phyloP scores from a whole-genome alignment of 2,888 invertebrate species.

The Dolomedes plantarius region DNA sequence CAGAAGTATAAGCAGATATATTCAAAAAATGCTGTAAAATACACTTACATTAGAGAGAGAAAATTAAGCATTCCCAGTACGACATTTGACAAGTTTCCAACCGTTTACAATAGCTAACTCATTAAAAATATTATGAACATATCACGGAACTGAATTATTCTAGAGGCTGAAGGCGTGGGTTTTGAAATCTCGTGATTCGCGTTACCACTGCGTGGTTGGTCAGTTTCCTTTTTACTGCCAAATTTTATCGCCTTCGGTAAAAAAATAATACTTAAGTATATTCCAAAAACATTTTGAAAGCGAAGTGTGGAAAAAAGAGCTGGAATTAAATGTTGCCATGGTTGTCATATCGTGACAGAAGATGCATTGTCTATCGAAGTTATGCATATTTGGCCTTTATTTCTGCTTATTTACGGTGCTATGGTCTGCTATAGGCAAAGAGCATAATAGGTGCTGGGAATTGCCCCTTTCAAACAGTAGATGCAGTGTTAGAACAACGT shows the following conservation, averaged over 20 bases:
- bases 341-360: constrained; percentile 61
- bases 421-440: constrained; percentile 46
- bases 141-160: constrained; percentile 39
- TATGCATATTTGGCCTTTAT: constrained; percentile 65
- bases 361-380: constrained; percentile 60
- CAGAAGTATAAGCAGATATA: too few species aligned
- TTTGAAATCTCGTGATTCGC: constrained; percentile 39
- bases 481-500: constrained; percentile 41
- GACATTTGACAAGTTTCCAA: too few species aligned
- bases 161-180: constrained; percentile 13
- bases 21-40: too few species aligned
- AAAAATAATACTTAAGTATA: constrained; percentile 59
- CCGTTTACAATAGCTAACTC: too few species aligned
- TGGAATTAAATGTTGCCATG: constrained; percentile 60
- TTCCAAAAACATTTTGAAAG: constrained; percentile 44
- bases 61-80: too few species aligned
- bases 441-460: constrained; percentile 50
- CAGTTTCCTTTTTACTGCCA: constrained; percentile 49
- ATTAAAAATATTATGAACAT: constrained; percentile 56
- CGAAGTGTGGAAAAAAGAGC: constrained; percentile 56
- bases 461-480: constrained; percentile 42
- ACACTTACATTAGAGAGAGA: too few species aligned
- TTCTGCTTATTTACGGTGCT: constrained; percentile 59
- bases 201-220: constrained; percentile 44
- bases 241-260: constrained; percentile 57